These are phyloP conservation scores for Drosophila nikananu DNA, from an alignment of 1,140 invertebrate genomes.

Conservation along the genomic window DNA sequence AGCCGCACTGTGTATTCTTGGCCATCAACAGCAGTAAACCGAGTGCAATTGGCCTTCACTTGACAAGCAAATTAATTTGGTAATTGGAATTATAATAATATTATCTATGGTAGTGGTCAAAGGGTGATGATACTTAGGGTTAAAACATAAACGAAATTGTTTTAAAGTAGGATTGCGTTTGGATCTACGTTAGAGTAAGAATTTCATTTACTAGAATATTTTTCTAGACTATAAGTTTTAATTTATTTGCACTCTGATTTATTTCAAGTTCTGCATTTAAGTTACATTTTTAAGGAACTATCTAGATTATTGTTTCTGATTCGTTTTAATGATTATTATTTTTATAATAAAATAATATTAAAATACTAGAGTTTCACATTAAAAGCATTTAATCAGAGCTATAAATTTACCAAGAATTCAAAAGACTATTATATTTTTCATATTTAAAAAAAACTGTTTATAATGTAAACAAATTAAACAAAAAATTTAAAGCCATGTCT, in stretches of 20 bases:
- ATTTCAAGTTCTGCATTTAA: background rate
- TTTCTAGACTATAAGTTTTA: background rate
- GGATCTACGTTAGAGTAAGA: background rate
- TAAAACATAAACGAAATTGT: background rate
- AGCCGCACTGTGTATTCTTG: background rate
- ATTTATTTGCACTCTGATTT: background rate
- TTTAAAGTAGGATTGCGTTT: background rate
- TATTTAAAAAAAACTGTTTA: background rate
- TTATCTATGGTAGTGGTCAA: too few relatives aligned
- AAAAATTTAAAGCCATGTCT: too few relatives aligned
- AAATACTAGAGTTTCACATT: background rate
- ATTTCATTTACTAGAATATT: background rate
- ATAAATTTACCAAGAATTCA: background rate
- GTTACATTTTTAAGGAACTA: background rate
- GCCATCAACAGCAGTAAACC: constrained; percentile 5
- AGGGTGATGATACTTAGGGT: background rate
- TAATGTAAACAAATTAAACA: background rate
- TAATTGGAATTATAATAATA: background rate
- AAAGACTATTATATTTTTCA: background rate
- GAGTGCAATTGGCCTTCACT: background rate
- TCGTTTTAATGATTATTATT: background rate
- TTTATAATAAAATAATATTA: background rate
- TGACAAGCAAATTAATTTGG: constrained; percentile 6
- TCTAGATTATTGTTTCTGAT: background rate
- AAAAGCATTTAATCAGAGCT: background rate